phyloP scores from a whole-genome alignment of 2,888 invertebrate genomes.

The Diadegma fenestrale region DNA sequence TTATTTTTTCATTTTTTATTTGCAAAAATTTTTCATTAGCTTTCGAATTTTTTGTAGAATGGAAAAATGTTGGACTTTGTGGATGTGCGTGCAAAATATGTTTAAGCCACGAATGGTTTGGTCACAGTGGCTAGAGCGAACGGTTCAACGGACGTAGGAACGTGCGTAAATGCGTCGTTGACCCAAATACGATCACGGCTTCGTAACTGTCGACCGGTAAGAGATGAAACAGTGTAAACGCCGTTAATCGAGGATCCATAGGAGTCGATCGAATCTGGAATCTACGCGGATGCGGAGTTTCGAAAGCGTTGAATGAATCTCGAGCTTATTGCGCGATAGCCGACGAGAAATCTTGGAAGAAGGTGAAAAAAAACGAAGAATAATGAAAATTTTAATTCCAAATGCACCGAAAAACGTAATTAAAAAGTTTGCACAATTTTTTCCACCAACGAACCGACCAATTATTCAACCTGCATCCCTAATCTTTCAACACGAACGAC shows the following conservation, averaged over 20 bases:
- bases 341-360: background rate
- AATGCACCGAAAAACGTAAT: background rate
- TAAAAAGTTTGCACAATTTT: background rate
- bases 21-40: background rate
- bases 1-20: background rate
- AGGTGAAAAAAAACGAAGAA: background rate
- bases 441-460: background rate
- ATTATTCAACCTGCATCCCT: background rate
- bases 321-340: background rate
- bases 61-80: background rate
- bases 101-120: constrained; percentile 24
- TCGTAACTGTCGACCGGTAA: constrained; percentile 64
- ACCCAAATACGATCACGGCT: constrained; percentile 71
- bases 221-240: background rate
- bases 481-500: background rate
- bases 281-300: background rate
- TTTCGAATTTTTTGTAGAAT: background rate
- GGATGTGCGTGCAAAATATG: background rate
- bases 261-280: background rate
- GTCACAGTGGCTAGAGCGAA: constrained; percentile 35
- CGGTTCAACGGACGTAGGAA: constrained; percentile 68
- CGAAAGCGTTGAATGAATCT: background rate
- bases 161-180: constrained; percentile 67
- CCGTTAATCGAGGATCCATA: constrained; percentile 15
- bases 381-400: background rate